A percentile compares a stretch with the other conserved stretches of the same genome.
Evolutionary conservation across 2,113 vertebrate species (phyloP).

Genomic region (Syngnathus floridae): DNA sequence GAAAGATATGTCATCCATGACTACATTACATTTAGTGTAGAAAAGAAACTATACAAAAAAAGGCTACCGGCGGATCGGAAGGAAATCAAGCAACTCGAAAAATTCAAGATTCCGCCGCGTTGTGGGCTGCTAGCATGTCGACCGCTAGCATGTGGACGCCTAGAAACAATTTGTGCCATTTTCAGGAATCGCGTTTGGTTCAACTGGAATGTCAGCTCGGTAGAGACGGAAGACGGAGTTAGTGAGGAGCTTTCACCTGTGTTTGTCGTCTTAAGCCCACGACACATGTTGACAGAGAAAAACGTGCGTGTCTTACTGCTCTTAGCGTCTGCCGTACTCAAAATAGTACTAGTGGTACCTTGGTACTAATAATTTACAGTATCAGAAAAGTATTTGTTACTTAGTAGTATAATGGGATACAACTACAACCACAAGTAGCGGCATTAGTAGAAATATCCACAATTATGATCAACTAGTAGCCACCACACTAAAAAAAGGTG

Average conservation of each 20-base stretch:
- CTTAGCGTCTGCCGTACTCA: not conserved
- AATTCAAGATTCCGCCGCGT: not conserved
- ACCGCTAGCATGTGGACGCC: not conserved
- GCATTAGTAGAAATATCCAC: not conserved
- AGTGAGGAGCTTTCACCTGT: constrained; percentile 13
- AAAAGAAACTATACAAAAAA: constrained; percentile 13
- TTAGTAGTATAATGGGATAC: too few species aligned
- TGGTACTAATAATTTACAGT: too few species aligned
- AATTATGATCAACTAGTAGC: too few species aligned
- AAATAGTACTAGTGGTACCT: not conserved
- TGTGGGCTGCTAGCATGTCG: not conserved
- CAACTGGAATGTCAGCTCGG: constrained; percentile 33
- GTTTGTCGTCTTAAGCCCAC: constrained; percentile 1
- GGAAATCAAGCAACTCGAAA: constrained; percentile 4
- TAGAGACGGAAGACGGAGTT: constrained; percentile 42
- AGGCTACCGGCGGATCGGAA: constrained; percentile 16
- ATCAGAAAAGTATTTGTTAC: too few species aligned
- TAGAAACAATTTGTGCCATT: constrained; percentile 24
- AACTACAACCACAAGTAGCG: not conserved
- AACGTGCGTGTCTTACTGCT: not conserved
- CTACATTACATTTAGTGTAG: constrained; percentile 7
- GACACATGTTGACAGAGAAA: not conserved
- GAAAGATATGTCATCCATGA: constrained; percentile 19
- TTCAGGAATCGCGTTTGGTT: constrained; percentile 35
- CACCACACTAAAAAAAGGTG: too few species aligned